Conservation (phyloP, 1,140 invertebrate species). For the Acyrthosiphon pisum region DNA sequence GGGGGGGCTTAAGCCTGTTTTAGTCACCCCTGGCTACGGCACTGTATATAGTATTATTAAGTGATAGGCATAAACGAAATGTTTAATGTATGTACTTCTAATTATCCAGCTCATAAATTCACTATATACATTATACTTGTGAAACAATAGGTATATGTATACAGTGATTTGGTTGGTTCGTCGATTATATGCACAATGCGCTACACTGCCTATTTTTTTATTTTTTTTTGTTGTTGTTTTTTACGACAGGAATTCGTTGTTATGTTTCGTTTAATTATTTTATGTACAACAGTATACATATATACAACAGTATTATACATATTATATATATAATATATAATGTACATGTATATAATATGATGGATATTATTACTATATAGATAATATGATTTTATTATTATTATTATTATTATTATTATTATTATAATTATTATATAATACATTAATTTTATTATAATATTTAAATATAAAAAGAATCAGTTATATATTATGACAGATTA, state of each 20-base stretch:
- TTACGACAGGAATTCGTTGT: slow-evolving; percentile 12
- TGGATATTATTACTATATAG: not conserved
- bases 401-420: not conserved
- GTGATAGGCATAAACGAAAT: slow-evolving; percentile 21
- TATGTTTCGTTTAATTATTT: not conserved
- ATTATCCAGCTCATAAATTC: not conserved
- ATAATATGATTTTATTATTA: not conserved
- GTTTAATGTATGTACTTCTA: slow-evolving; percentile 4
- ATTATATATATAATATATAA: not conserved
- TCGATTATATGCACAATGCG: slow-evolving; percentile 27
- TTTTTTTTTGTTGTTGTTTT: not conserved
- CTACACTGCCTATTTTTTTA: slow-evolving; percentile 15
- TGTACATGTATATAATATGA: not conserved
- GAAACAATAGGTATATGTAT: slow-evolving; percentile 26
- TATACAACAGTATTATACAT: not conserved
- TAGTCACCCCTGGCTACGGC: not conserved
- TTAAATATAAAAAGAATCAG: not conserved
- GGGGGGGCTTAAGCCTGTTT: not conserved
- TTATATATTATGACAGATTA: not conserved
- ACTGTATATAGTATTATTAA: not conserved
- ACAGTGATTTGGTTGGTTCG: not conserved
- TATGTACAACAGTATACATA: slow-evolving; percentile 18
- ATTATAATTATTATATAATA: not conserved
- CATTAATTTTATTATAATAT: slow-evolving; percentile 16
- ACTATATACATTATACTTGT: slow-evolving; percentile 15